Evolutionary conservation across 2,113 vertebrate genomes (phyloP).

Genomic region (Centropus bengalensis): DNA sequence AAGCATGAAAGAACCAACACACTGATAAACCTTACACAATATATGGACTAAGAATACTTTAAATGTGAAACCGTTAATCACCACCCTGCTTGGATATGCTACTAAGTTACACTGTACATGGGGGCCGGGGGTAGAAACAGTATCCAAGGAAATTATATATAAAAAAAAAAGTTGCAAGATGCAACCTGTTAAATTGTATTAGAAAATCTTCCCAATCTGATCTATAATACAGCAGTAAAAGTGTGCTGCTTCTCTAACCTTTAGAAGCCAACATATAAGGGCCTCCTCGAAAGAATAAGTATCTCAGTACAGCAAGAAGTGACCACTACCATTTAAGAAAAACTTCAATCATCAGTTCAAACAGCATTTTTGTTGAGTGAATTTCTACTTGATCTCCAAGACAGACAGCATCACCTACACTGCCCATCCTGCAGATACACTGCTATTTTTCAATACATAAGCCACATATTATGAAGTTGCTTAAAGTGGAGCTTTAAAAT

Average conservation of each 20-base stretch:
- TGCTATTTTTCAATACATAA: not conserved
- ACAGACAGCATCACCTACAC: not conserved
- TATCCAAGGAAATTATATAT: not conserved
- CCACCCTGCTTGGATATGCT: not conserved
- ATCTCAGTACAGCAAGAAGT: not conserved
- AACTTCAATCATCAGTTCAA: not conserved
- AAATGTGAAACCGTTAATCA: not conserved
- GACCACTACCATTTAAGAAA: not conserved
- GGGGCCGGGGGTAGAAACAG: not conserved
- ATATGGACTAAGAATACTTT: not conserved
- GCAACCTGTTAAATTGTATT: not conserved
- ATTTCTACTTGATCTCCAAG: not conserved
- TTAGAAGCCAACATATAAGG: not conserved
- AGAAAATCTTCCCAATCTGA: not conserved
- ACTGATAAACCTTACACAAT: not conserved
- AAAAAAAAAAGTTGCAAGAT: not conserved
- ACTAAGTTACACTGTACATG: not conserved
- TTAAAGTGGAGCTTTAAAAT: not conserved
- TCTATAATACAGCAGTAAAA: not conserved
- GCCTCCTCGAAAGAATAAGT: not conserved
- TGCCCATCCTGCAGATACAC: accelerated
- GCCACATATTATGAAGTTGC: not conserved
- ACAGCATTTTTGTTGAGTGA: not conserved
- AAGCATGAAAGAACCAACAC: not conserved
- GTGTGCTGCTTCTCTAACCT: not conserved